Base-by-base conservation (phyloP, 1,140 invertebrate species). In the Acromyrmex echinatior region DNA sequence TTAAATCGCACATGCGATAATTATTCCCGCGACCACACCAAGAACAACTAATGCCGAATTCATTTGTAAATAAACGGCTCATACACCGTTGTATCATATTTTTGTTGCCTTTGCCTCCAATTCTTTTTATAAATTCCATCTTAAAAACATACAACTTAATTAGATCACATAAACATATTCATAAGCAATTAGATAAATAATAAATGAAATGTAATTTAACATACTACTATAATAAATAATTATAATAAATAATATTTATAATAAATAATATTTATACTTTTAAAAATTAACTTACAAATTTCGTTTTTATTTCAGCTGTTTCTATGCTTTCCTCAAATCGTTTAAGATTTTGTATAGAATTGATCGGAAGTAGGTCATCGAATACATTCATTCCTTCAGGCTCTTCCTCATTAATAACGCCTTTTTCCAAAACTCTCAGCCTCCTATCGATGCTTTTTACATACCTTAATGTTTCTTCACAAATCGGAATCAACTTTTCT, bases 51-150 rank as follows among this genome's bases (percentile, higher is more conserved):
- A n/a, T 74, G 18, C 71, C 51, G 5, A 56, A 74, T 56, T 74
- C 10, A 74, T 74, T 74, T n/a, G 28, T 74, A 74, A 74, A 74
- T 35, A 74, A 74, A 56, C 51, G 25, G 9, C 18, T 31, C 28
- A 74, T 74, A 74, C 71, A 74, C 0, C 51, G 71, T 56, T 74
- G 51, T 2, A 74, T 7, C 10, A 56, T 4, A 74, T 56, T 74
- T 56, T 56, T 74, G 18, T 4, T n/a, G 16, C 18, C 9, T 56
- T 74, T 56, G 35, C 51, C 28, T 74, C 28, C 51, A 1, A 74
- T 56, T n/a, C 31, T 56, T n/a, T 56, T 74, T 4, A 74, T 35
- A 56, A 74, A 56, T 74, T 35, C 28, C 1, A 56, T 25, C 18
- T 74, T 28, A 2, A 58, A 74, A 53, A 10, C 28, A 14, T 60